A percentile compares a stretch with the other conserved stretches of the same genome.
phyloP scores from a whole-genome alignment of 1,140 invertebrate genomes.

The Hylyphantes graminicola region DNA sequence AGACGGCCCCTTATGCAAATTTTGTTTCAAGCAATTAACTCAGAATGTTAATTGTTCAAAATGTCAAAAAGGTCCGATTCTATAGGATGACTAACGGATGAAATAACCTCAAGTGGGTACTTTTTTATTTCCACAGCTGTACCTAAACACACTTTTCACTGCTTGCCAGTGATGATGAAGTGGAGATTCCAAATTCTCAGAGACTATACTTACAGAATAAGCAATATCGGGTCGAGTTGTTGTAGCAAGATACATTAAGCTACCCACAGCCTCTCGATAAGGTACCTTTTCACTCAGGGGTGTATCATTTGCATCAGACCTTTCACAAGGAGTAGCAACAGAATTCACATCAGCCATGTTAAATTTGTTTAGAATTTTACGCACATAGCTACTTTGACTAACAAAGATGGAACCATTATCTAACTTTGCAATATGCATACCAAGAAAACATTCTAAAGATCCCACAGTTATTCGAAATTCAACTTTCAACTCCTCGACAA shows the following conservation, averaged over 20 bases:
- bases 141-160: too few relatives aligned
- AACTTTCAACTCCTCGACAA: conserved; percentile 12
- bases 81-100: too few relatives aligned
- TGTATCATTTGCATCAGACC: neutral
- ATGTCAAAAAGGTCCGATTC: too few relatives aligned
- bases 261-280: conserved; percentile 58
- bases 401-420: conserved; percentile 49
- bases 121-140: too few relatives aligned
- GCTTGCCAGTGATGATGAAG: conserved; percentile 62
- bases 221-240: conserved; percentile 70
- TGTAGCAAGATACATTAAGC: conserved; percentile 68
- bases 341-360: conserved; percentile 53
- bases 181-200: conserved; percentile 6
- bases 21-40: too few relatives aligned
- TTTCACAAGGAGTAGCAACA: conserved; percentile 47
- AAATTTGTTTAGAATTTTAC: conserved; percentile 53
- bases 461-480: conserved; percentile 46
- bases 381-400: conserved; percentile 25
- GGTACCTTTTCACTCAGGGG: conserved; percentile 16
- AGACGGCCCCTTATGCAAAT: too few relatives aligned
- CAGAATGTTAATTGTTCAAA: too few relatives aligned
- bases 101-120: too few relatives aligned
- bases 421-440: conserved; percentile 35
- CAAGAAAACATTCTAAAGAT: conserved; percentile 26
- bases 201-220: conserved; percentile 65